A percentile compares a stretch with the other conserved stretches of the same genome.
Evolutionary conservation across 2,888 invertebrate genomes (phyloP).

Genomic region (Spodoptera picta): DNA sequence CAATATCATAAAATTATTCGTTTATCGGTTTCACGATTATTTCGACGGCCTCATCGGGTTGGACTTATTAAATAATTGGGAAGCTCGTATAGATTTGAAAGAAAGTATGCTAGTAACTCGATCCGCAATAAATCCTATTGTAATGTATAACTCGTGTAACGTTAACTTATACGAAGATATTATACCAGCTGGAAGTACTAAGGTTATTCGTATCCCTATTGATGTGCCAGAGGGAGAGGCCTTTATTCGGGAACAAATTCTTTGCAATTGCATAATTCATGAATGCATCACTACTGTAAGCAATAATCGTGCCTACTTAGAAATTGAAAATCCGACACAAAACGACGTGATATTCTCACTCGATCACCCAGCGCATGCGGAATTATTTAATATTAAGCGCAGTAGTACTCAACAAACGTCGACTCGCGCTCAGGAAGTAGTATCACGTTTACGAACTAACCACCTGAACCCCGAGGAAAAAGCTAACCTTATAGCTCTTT

Average conservation of each 20-base stretch:
- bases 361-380: neutral
- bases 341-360: conserved; percentile 3
- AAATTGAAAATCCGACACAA: neutral
- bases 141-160: neutral
- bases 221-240: neutral
- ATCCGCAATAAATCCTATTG: neutral
- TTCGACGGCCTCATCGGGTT: conserved; percentile 1
- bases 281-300: neutral
- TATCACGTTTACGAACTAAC: neutral
- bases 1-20: neutral
- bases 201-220: neutral
- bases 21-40: neutral
- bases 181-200: neutral
- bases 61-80: neutral
- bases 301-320: neutral
- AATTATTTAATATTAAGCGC: conserved; percentile 2
- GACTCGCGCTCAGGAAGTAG: neutral
- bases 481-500: neutral
- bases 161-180: neutral
- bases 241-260: neutral
- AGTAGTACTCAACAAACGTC: neutral
- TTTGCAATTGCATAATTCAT: neutral
- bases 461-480: neutral
- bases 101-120: neutral
- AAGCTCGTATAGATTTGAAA: neutral